Evolutionary conservation across 2,113 vertebrate genomes (phyloP).

Genomic region (Phocoena sinus): DNA sequence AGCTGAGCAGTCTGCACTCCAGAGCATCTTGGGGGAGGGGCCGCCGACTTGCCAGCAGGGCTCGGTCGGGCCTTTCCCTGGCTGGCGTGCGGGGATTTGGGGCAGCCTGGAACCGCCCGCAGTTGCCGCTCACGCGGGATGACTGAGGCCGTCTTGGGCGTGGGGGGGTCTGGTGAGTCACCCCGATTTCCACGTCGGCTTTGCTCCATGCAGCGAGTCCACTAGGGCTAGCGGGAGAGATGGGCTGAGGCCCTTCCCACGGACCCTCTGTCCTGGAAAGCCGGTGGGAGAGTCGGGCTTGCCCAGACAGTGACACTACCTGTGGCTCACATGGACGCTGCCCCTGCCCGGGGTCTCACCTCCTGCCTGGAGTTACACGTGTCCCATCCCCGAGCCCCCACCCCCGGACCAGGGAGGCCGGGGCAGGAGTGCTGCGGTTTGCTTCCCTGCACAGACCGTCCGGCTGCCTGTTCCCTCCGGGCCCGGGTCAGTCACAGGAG

Average conservation of each 20-base stretch:
- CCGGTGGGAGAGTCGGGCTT: neutral
- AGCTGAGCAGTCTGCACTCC: constrained; percentile 45
- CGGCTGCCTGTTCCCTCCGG: fast-evolving
- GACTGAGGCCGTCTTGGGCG: neutral
- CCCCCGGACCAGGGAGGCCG: fast-evolving
- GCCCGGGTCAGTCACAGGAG: fast-evolving
- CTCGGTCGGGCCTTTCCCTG: neutral
- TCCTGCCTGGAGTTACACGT: neutral
- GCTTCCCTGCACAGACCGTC: fast-evolving
- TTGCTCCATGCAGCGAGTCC: constrained; percentile 47
- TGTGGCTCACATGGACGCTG: fast-evolving
- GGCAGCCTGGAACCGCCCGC: neutral
- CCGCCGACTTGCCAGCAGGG: fast-evolving
- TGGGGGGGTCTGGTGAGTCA: constrained; percentile 37
- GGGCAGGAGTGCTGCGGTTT: neutral
- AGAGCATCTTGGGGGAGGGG: neutral
- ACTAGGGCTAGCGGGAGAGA: constrained; percentile 36
- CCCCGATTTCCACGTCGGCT: constrained; percentile 39
- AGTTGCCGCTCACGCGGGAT: neutral
- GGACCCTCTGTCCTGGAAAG: fast-evolving
- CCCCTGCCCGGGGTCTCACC: fast-evolving
- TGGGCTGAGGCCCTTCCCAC: fast-evolving
- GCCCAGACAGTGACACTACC: fast-evolving
- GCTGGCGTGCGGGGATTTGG: fast-evolving
- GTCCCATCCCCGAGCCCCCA: too few relatives aligned